Base-by-base conservation (phyloP, 2,797 vertebrate genomes). In the Mycteria americana region DNA sequence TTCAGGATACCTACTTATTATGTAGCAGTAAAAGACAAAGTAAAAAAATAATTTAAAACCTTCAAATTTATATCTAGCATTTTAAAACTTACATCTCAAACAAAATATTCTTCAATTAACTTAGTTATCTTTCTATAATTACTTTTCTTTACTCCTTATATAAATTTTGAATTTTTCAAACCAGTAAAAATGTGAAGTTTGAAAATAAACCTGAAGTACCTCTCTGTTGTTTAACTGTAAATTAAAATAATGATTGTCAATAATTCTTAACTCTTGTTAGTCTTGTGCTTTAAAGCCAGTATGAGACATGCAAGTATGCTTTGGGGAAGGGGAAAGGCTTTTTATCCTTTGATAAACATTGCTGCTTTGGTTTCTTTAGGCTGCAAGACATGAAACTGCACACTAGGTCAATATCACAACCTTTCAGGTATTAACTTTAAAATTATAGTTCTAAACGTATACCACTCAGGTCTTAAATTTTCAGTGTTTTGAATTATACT, bases 351-450 rank as follows among this genome's bases (percentile, higher is more conserved):
- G 9, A 39, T 92, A 68, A 88, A 88, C 23, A 56, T 64, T 65
- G 37, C 59, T 91, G 51, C 86, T 91, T 96, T 96, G 65, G 39
- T 97, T 86, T 95, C 97, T 97, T 72, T 96, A 99, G 99, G 95
- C 94, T 98, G 77, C 99, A 99, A 79, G 99, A 99, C 68, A 88
- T 98, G 97, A 99, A 99, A 97, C 82, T 97, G 18, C 99, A 98
- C 85, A 97, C 97, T 33, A 98, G 98, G 77, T 98, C 98, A 19
- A 24, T 98, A 45, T 98, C 98, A 11, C 99, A 99, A 69, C 98
- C 99, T 11, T 98, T 99, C 98, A 99, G 99, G 99, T 99, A 98
- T 51, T 76, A 86, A 54, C 28, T 92, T 83, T 13, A 35, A 70
- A 65, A 30, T 67, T 75, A 12, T 11, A 24, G 7, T 87, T 93